Conservation (phyloP, 1,140 invertebrate species). For the Drosophila pseudoananassae region DNA sequence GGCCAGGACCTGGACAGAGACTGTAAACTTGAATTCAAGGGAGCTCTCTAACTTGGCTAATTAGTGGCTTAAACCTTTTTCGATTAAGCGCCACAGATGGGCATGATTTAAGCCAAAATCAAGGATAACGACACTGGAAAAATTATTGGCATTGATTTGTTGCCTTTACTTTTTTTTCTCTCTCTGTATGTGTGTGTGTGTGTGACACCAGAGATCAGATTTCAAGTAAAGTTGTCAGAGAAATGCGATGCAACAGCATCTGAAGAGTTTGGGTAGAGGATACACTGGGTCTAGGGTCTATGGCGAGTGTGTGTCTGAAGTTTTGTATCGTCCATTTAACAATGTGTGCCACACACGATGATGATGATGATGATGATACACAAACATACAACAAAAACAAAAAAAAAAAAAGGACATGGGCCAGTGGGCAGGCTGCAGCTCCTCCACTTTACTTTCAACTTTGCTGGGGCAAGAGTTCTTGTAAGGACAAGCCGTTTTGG, state of each 20-base stretch:
- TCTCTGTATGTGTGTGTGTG: background rate
- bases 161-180: background rate
- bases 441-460: conserved; percentile 16
- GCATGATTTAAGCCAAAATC: conserved; percentile 35
- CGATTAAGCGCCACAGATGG: conserved; percentile 49
- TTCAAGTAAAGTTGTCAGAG: conserved; percentile 34
- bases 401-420: conserved; percentile 17
- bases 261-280: background rate
- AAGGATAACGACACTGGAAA: too few species aligned
- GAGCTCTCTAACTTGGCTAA: conserved; percentile 43
- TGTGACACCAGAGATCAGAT: conserved; percentile 44
- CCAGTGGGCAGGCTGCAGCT: conserved; percentile 14
- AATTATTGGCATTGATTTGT: too few species aligned
- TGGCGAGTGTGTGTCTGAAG: conserved; percentile 36
- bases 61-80: conserved; percentile 65
- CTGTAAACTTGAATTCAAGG: conserved; percentile 21
- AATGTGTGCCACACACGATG: conserved; percentile 75
- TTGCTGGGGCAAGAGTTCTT: conserved; percentile 35
- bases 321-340: conserved; percentile 82
- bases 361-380: conserved; percentile 67
- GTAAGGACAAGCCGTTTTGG: conserved; percentile 78
- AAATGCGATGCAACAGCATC: conserved; percentile 45
- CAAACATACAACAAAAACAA: conserved; percentile 21
- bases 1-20: conserved; percentile 28
- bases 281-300: too few species aligned